Conservation (phyloP, 2,797 vertebrate species). For the Cyclura pinguis region DNA sequence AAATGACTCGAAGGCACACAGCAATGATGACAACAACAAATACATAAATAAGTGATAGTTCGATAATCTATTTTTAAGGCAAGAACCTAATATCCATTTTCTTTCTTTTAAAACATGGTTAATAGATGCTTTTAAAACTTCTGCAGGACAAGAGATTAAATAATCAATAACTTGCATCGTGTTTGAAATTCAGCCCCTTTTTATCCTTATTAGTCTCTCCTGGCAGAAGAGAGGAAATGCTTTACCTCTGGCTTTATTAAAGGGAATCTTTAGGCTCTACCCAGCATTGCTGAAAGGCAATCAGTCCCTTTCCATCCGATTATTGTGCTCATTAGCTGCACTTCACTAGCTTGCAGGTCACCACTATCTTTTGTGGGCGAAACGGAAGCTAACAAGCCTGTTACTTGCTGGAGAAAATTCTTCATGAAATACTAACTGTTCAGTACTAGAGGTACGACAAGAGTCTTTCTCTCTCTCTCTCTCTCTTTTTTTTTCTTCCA, state of each 20-base stretch:
- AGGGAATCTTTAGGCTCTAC: constrained; percentile 10
- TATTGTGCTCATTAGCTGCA: constrained; percentile 56
- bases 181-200: constrained; percentile 12
- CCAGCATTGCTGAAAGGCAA: constrained; percentile 31
- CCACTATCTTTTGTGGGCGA: constrained; percentile 35
- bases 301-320: constrained; percentile 32
- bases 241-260: neutral
- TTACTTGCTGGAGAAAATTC: constrained; percentile 56
- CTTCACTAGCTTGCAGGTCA: constrained; percentile 39
- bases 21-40: neutral
- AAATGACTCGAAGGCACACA: no score
- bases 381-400: constrained; percentile 55
- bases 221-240: constrained; percentile 13
- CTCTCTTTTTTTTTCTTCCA: no score
- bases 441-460: neutral
- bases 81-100: neutral
- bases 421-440: constrained; percentile 45
- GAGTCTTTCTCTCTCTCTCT: no score
- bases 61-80: neutral
- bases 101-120: neutral
- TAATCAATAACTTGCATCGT: constrained; percentile 44
- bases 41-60: neutral
- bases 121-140: constrained; percentile 23
- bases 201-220: constrained; percentile 45
- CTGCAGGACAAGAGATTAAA: constrained; percentile 50